Percentiles rank a stretch among this genome's conserved stretches.
Conservation (phyloP, 2,113 vertebrate species). For the Pedetes capensis region DNA sequence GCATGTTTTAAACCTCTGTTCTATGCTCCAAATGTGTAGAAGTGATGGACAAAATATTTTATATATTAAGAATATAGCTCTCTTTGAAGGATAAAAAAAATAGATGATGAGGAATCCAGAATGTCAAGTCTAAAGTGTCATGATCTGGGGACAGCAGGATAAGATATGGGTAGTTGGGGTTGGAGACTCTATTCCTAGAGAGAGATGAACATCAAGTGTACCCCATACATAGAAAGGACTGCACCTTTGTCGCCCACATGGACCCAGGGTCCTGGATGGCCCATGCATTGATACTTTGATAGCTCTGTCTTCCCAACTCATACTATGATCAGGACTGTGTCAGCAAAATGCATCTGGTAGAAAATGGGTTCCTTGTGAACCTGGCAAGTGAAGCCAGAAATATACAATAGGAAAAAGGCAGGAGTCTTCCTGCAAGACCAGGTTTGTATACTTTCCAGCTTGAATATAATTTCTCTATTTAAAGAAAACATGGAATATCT, state of each 20-base stretch:
- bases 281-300: neutral
- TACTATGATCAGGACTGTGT: too few relatives aligned
- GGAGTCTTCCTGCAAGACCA: neutral
- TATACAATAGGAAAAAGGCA: neutral
- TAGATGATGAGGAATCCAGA: neutral
- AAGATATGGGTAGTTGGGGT: neutral
- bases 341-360: neutral
- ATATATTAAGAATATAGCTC: neutral
- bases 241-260: neutral
- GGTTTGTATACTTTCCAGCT: neutral
- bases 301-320: neutral
- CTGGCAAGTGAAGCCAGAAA: neutral
- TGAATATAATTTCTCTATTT: neutral
- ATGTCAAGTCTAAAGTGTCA: neutral
- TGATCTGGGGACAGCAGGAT: neutral
- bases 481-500: neutral
- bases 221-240: neutral
- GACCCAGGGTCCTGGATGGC: neutral
- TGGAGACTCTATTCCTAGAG: neutral
- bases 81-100: neutral
- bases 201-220: neutral
- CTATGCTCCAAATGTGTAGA: neutral
- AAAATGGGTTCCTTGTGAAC: neutral
- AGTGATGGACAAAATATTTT: neutral
- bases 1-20: neutral